Conservation (phyloP, 2,797 vertebrate genomes). For the Triplophysa yarkandensis region DNA sequence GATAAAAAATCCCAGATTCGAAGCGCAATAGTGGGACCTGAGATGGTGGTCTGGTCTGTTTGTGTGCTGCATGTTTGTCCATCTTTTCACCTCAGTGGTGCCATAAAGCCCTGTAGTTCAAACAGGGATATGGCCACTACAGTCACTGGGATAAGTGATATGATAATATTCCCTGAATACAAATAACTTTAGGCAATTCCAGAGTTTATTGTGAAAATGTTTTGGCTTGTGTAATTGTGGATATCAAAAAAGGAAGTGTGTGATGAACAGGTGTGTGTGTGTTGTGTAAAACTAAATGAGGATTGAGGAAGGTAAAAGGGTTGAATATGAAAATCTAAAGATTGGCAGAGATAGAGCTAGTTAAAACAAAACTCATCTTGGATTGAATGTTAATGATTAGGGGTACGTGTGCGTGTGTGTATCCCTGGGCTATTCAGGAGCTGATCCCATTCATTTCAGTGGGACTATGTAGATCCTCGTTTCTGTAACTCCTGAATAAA, state of each 20-base stretch:
- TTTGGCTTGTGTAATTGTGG: constrained; percentile 12
- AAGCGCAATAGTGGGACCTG: constrained; percentile 5
- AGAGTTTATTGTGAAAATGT: constrained; percentile 23
- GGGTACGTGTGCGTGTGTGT: constrained; percentile 19
- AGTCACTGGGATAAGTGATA: constrained; percentile 36
- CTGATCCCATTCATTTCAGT: constrained; percentile 58
- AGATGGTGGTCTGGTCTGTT: constrained; percentile 4
- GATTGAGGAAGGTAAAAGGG: constrained; percentile 16
- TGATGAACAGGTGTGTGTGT: neutral
- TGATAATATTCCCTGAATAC: constrained; percentile 43
- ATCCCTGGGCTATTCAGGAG: constrained; percentile 68
- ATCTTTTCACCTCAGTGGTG: neutral
- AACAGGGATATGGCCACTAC: constrained; percentile 20
- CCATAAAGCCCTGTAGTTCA: neutral
- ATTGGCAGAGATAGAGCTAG: constrained; percentile 11
- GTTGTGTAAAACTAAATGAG: constrained; percentile 3
- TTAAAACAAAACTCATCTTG: constrained; percentile 39
- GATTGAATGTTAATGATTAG: constrained; percentile 24
- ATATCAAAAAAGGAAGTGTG: constrained; percentile 18
- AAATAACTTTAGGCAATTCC: constrained; percentile 29
- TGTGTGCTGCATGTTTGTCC: constrained; percentile 16
- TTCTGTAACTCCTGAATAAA: constrained; percentile 89
- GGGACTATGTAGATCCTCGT: constrained; percentile 79
- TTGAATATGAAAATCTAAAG: constrained; percentile 10
- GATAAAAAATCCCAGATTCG: constrained; percentile 9